phyloP scores from a whole-genome alignment of 2,888 invertebrate species.

The Agrochola litura region DNA sequence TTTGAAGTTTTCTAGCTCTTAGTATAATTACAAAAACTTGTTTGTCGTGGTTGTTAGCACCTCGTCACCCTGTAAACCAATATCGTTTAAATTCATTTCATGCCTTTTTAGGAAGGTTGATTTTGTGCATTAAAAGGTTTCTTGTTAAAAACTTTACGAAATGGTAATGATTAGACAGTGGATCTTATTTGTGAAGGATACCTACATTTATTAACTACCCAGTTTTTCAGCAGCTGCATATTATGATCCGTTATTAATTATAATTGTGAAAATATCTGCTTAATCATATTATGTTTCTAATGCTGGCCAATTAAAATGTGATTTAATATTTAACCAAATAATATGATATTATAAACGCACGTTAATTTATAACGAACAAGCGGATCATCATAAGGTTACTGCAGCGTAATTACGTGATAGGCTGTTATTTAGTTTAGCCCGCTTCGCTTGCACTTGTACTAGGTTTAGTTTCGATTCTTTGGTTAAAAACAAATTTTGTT shows the following conservation, averaged over 20 bases:
- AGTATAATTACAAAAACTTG: slow-evolving; percentile 72
- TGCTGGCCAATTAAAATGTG: neutral
- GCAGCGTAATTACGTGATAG: neutral
- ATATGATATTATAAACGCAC: neutral
- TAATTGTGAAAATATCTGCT: no score
- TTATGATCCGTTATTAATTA: no score
- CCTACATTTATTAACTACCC: neutral
- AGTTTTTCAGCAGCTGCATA: neutral
- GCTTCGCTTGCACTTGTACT: neutral
- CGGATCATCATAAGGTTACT: slow-evolving; percentile 11
- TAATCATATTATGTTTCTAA: neutral
- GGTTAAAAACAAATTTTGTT: neutral
- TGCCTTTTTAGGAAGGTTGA: slow-evolving; percentile 48
- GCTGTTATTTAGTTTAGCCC: slow-evolving; percentile 5
- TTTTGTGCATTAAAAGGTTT: slow-evolving; percentile 46
- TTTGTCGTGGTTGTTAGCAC: slow-evolving; percentile 63
- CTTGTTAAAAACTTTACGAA: slow-evolving; percentile 3
- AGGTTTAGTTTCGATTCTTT: neutral
- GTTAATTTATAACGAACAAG: slow-evolving; percentile 26
- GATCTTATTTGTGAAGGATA: slow-evolving; percentile 25
- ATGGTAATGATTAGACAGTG: slow-evolving; percentile 2
- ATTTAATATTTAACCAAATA: slow-evolving; percentile 1
- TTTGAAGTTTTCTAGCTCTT: slow-evolving; percentile 70
- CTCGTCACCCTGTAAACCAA: slow-evolving; percentile 54
- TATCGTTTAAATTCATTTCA: slow-evolving; percentile 56